Evolutionary conservation across 2,113 vertebrate species (phyloP).

Genomic region (Melospiza melodia): DNA sequence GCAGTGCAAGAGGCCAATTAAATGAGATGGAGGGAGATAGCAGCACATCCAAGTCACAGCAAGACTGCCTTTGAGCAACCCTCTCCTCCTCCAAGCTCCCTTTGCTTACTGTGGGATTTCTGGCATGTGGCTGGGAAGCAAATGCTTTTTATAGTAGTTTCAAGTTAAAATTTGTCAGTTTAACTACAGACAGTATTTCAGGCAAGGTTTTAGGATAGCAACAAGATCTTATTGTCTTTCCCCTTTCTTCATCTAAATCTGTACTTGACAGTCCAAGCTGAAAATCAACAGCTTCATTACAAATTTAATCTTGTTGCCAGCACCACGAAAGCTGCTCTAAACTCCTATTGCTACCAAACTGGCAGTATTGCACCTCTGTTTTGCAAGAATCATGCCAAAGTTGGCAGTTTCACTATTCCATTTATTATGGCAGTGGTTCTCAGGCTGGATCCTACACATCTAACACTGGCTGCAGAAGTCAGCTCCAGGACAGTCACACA

Average conservation of each 20-base stretch:
- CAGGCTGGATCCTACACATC: not conserved
- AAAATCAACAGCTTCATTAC: not conserved
- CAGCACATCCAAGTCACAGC: not conserved
- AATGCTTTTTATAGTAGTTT: not conserved
- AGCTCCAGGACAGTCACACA: not conserved
- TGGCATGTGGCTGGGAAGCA: not conserved
- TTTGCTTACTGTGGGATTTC: not conserved
- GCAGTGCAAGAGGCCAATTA: not conserved
- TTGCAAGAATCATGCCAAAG: not conserved
- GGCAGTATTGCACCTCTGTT: not conserved
- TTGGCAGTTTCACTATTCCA: not conserved
- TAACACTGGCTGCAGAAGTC: not conserved
- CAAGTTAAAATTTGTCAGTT: constrained; percentile 1
- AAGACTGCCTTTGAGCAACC: not conserved
- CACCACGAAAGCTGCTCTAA: not conserved
- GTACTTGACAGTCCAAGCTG: not conserved
- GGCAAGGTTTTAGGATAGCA: not conserved
- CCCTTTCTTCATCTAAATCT: not conserved
- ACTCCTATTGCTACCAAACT: not conserved
- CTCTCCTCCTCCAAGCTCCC: not conserved
- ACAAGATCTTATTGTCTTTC: not conserved
- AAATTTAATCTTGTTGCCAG: not conserved
- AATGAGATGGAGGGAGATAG: not conserved
- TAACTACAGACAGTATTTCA: not conserved
- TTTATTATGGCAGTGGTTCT: not conserved